Base-by-base conservation (phyloP, 1,140 invertebrate species). In the Paracyclopina nana region DNA sequence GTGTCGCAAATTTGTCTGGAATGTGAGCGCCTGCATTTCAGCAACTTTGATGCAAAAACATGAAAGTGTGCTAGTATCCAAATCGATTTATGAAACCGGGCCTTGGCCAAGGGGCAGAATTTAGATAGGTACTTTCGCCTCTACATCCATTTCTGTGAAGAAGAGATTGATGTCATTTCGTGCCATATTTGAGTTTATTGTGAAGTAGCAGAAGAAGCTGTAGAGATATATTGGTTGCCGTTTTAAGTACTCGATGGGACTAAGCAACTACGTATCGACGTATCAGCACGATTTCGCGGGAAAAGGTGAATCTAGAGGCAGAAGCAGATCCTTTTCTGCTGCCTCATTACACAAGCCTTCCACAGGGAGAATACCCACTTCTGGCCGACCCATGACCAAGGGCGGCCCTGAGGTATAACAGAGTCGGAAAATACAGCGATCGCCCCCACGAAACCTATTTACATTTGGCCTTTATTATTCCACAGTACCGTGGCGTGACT, bases 231-330 rank as follows among this genome's bases (percentile, higher is more conserved):
- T n/a, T n/a, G n/a, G n/a, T n/a, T 30, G 29, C 40, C 24, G 14
- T 42, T n/a, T 42, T 11, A 42, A 42, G 8, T n/a, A 42, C 9
- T 9, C n/a, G 9, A 42, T 42, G 40, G 40, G 40, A 8, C 14
- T 42, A 42, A 42, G n/a, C 6, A 42, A 22, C 40, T 42, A 42
- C 20, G 40, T 42, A 48, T 48, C 45, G 16, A 48, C 45, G n/a
- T 48, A 48, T 48, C 45, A 48, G 28, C 45, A 48, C 30, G 45
- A 48, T 48, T 48, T 48, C 45, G 27, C 45, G 16, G 28, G 28
- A 11, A 29, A 14, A 14, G 28, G 27, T 22, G 14, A 30, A 30
- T n/a, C n/a, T n/a, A 22, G 45, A 8, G 27, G 4, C 28, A 24
- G 45, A 27, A 29, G 45, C 3, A 11, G 45, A 1, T 16, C 20